phyloP scores from a whole-genome alignment of 2,113 vertebrate species.

The Epinephelus lanceolatus region DNA sequence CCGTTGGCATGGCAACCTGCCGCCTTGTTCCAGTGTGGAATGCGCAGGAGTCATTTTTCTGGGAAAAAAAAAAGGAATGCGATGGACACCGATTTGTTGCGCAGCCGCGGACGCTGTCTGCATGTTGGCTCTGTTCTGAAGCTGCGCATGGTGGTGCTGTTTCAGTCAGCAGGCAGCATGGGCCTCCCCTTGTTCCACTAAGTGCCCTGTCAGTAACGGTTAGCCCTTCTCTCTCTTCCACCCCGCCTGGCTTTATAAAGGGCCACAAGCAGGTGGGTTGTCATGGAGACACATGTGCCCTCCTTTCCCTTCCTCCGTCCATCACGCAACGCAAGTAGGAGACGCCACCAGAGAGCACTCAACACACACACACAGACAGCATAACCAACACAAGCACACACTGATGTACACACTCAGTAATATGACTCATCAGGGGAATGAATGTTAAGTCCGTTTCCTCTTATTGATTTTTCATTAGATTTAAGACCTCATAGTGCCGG shows the following conservation, averaged over 20 bases:
- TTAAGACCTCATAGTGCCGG: neutral
- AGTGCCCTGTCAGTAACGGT: slow-evolving; percentile 84
- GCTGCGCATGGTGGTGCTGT: slow-evolving; percentile 80
- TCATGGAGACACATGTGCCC: slow-evolving; percentile 77
- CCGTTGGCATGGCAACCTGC: slow-evolving; percentile 84
- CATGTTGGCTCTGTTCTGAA: slow-evolving; percentile 73
- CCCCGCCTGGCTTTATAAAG: slow-evolving; percentile 84
- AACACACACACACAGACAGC: slow-evolving; percentile 33
- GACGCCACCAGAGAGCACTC: slow-evolving; percentile 34
- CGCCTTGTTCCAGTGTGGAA: slow-evolving; percentile 71
- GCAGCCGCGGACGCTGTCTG: slow-evolving; percentile 74
- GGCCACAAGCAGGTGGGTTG: slow-evolving; percentile 87
- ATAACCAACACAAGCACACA: slow-evolving; percentile 6
- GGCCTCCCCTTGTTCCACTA: slow-evolving; percentile 69
- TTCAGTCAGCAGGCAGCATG: slow-evolving; percentile 82
- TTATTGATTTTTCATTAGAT: neutral
- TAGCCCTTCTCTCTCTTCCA: slow-evolving; percentile 86
- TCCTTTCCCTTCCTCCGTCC: slow-evolving; percentile 64
- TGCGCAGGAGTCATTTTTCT: slow-evolving; percentile 33
- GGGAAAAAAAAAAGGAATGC: slow-evolving; percentile 33
- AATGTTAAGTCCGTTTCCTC: slow-evolving; percentile 11
- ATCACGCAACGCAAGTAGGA: slow-evolving; percentile 68
- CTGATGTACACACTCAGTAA: neutral
- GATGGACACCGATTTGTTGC: slow-evolving; percentile 27
- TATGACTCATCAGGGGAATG: neutral